A percentile compares a stretch with the other conserved stretches of the same genome.
Conservation (phyloP, 2,113 vertebrate genomes). For the Equus quagga region DNA sequence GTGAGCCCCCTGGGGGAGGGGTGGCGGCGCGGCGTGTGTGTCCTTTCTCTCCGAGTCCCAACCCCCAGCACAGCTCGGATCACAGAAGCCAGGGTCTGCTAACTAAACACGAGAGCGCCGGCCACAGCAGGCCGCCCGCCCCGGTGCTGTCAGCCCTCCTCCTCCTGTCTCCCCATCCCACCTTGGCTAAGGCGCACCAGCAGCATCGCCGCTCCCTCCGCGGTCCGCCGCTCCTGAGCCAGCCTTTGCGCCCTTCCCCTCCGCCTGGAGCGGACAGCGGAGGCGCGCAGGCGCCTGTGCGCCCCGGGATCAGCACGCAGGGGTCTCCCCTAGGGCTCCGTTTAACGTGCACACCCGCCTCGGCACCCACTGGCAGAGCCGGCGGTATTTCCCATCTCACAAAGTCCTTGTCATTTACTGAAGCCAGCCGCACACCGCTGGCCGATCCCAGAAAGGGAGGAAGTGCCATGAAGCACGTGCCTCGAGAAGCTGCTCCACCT, state of each 20-base stretch:
- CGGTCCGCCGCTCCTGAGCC: background rate
- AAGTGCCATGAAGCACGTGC: background rate
- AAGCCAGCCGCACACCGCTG: background rate
- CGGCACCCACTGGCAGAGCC: background rate
- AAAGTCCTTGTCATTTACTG: background rate
- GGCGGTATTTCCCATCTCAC: background rate
- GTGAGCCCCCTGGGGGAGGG: background rate
- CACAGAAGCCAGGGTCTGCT: background rate
- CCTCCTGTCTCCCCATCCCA: background rate
- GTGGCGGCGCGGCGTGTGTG: accelerated
- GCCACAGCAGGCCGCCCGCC: background rate
- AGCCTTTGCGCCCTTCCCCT: accelerated
- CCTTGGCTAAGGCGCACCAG: background rate
- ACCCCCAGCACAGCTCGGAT: background rate
- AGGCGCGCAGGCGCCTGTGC: too few relatives aligned
- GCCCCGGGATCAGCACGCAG: background rate
- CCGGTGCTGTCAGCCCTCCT: background rate
- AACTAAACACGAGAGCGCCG: background rate
- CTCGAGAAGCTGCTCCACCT: too few relatives aligned
- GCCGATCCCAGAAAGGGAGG: background rate
- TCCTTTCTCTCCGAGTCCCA: background rate
- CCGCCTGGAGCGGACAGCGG: background rate
- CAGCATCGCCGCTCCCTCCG: background rate
- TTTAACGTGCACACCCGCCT: background rate
- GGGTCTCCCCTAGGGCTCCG: background rate